These are phyloP conservation scores for Drosophila kepulauana DNA, from an alignment of 1,140 invertebrate species.

Conservation along the genomic window DNA sequence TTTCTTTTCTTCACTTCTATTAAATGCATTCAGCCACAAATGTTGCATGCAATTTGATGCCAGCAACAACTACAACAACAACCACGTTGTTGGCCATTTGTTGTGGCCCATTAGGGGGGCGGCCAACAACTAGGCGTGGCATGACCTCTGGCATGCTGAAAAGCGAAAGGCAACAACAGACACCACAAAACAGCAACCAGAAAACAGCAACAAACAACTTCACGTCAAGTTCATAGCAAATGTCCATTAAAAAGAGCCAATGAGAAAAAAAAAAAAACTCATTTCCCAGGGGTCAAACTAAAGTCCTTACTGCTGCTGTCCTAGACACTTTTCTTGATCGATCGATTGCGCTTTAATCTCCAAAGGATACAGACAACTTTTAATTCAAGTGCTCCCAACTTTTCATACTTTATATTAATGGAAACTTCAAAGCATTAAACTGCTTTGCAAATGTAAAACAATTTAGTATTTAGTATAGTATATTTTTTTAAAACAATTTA, in stretches of 20 bases:
- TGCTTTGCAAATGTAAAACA: not conserved
- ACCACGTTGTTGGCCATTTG: constrained; percentile 14
- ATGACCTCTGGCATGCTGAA: constrained; percentile 46
- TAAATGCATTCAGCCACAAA: constrained; percentile 37
- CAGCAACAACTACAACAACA: constrained; percentile 6
- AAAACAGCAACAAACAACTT: constrained; percentile 11
- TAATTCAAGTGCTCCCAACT: not conserved
- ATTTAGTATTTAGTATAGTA: not conserved
- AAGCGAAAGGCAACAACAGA: constrained; percentile 43
- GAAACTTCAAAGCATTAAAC: not conserved
- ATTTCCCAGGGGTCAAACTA: constrained; percentile 1
- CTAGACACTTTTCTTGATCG: not conserved
- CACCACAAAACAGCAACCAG: not conserved
- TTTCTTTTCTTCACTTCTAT: constrained; percentile 28
- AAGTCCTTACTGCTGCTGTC: not conserved
- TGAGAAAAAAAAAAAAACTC: constrained; percentile 15
- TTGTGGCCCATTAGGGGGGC: constrained; percentile 11
- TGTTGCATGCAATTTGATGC: constrained; percentile 41
- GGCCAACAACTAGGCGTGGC: constrained; percentile 20
- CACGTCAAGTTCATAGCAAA: constrained; percentile 48
- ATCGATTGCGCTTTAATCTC: not conserved
- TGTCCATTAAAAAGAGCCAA: constrained; percentile 36
- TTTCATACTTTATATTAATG: not conserved
- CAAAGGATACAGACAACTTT: not conserved
- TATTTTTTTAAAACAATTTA: too few relatives aligned